Percentiles rank a stretch among this genome's conserved stretches.
Conservation (phyloP, 2,797 vertebrate genomes). For the Macropus fuliginosus region DNA sequence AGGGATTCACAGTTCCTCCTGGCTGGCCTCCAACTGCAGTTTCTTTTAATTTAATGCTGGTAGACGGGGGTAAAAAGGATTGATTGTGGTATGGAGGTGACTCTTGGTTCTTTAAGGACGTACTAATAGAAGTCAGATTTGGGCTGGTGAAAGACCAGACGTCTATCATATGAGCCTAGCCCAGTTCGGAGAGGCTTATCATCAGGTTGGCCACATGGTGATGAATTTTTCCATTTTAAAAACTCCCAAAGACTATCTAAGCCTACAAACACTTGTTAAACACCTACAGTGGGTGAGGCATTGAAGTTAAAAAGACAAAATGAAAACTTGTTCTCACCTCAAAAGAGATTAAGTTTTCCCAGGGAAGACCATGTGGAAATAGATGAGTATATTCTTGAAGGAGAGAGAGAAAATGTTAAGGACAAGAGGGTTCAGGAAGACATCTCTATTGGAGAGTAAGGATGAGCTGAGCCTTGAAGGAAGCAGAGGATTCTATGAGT, state of each 20-base stretch:
- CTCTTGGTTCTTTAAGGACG: not conserved
- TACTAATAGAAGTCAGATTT: not conserved
- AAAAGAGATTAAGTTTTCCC: not conserved
- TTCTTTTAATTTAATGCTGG: not conserved
- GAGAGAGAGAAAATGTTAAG: not conserved
- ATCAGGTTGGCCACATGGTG: not conserved
- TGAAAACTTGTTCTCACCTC: not conserved
- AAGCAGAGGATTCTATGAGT: not conserved
- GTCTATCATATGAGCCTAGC: not conserved
- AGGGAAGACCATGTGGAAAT: not conserved
- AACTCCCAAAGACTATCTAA: not conserved
- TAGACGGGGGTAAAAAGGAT: not conserved
- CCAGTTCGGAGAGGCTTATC: not conserved
- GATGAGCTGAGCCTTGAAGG: not conserved
- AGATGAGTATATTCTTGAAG: not conserved
- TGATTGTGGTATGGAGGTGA: not conserved
- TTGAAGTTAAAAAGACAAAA: not conserved
- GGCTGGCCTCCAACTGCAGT: not conserved
- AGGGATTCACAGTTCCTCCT: not conserved
- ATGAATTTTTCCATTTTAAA: not conserved
- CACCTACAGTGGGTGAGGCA: not conserved
- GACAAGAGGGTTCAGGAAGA: not conserved
- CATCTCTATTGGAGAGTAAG: not conserved
- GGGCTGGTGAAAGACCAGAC: not conserved
- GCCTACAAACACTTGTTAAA: not conserved